These are phyloP conservation scores for Heliconius ismenius DNA, from an alignment of 2,888 invertebrate species.

Conservation along the genomic window DNA sequence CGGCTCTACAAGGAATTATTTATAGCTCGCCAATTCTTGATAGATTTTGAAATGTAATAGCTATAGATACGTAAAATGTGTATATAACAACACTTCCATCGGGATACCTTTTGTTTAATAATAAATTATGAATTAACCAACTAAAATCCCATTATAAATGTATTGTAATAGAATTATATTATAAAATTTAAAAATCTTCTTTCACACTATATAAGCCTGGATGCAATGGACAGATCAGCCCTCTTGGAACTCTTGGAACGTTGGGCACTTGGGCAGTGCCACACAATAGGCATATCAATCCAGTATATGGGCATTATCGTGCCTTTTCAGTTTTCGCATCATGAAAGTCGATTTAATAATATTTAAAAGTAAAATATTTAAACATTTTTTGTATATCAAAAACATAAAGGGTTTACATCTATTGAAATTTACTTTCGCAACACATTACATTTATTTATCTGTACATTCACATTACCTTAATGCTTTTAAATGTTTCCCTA, in stretches of 20 bases:
- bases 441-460: background rate
- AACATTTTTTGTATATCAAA: background rate
- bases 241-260: background rate
- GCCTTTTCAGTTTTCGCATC: too few relatives aligned
- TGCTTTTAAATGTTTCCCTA: constrained; percentile 27
- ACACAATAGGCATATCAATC: too few relatives aligned
- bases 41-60: background rate
- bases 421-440: background rate
- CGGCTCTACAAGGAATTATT: background rate
- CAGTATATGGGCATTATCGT: too few relatives aligned
- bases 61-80: background rate
- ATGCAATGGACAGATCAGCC: background rate
- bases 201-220: background rate
- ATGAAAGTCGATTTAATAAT: too few relatives aligned
- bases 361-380: background rate
- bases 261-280: background rate
- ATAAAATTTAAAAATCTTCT: too few relatives aligned
- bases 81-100: background rate
- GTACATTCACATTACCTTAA: constrained; percentile 8
- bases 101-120: too few relatives aligned
- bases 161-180: too few relatives aligned
- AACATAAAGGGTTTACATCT: background rate
- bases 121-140: too few relatives aligned
- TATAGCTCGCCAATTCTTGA: background rate
- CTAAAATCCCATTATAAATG: too few relatives aligned